A percentile compares a stretch with the other conserved stretches of the same genome.
Evolutionary conservation across 2,888 invertebrate species (phyloP).

Genomic region (Synergus umbraculus): DNA sequence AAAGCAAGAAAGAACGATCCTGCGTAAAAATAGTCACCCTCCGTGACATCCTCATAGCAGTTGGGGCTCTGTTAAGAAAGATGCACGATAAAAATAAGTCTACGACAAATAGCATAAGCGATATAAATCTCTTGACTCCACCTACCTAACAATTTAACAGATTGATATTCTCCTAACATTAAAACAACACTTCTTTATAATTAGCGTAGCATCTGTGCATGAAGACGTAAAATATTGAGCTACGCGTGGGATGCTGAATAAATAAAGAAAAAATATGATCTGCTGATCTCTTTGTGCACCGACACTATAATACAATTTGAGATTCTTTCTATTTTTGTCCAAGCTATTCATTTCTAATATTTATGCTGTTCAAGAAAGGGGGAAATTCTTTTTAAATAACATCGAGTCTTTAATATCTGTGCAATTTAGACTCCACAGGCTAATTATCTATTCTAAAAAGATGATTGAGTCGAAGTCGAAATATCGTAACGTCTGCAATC

Average conservation of each 20-base stretch:
- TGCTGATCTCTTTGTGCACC: constrained; percentile 2
- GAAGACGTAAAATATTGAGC: constrained; percentile 26
- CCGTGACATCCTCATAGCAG: constrained; percentile 16
- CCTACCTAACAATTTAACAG: constrained; percentile 40
- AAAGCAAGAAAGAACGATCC: neutral
- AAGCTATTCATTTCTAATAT: constrained; percentile 13
- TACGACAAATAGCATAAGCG: constrained; percentile 34
- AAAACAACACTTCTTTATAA: constrained; percentile 41
- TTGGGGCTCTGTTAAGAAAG: constrained; percentile 30
- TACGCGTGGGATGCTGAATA: constrained; percentile 36
- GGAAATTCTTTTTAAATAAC: neutral
- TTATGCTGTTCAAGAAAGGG: neutral
- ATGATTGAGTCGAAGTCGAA: too few species aligned
- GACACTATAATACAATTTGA: neutral
- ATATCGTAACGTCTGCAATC: too few species aligned
- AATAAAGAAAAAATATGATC: constrained; percentile 32
- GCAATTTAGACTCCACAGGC: neutral
- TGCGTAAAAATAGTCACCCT: constrained; percentile 29
- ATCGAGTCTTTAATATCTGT: neutral
- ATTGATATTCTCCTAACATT: constrained; percentile 39
- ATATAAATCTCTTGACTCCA: constrained; percentile 39
- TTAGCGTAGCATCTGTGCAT: constrained; percentile 40
- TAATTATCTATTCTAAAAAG: too few species aligned
- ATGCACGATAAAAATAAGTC: constrained; percentile 39
- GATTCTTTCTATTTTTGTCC: neutral